phyloP scores from a whole-genome alignment of 2,113 vertebrate genomes.

The Thryonomys swinderianus region DNA sequence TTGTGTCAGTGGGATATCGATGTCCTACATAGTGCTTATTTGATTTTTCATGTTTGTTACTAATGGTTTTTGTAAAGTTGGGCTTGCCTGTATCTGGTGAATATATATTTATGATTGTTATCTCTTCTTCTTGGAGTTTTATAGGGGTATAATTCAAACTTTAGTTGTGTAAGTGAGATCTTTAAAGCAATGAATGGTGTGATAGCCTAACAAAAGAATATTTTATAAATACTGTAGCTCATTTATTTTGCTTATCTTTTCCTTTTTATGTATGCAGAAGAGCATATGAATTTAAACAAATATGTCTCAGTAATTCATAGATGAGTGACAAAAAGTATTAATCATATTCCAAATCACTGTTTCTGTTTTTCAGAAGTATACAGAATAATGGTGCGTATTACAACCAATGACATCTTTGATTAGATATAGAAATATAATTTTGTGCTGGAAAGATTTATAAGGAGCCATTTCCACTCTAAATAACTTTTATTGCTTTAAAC shows the following conservation, averaged over 20 bases:
- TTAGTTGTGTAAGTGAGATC: background rate
- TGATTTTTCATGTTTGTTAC: too few species aligned
- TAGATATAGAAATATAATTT: background rate
- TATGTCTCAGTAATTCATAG: background rate
- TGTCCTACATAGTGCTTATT: too few species aligned
- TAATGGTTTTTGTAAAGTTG: too few species aligned
- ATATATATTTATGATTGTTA: too few species aligned
- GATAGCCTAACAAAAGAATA: slow-evolving; percentile 16
- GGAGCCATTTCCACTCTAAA: background rate
- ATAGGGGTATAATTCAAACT: background rate
- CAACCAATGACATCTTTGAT: background rate
- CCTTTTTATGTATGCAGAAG: background rate
- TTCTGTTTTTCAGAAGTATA: background rate
- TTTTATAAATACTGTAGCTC: background rate
- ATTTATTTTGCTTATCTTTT: slow-evolving; percentile 25
- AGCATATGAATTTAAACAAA: background rate
- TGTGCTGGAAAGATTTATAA: background rate
- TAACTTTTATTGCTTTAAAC: background rate
- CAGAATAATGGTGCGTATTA: background rate
- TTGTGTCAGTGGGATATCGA: too few species aligned
- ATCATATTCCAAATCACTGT: background rate
- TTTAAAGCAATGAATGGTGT: background rate
- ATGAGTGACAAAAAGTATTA: slow-evolving; percentile 18
- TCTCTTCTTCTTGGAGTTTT: too few species aligned
- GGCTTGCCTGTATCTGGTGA: too few species aligned